phyloP scores from a whole-genome alignment of 1,140 invertebrate species.

The Cydia strobilella region DNA sequence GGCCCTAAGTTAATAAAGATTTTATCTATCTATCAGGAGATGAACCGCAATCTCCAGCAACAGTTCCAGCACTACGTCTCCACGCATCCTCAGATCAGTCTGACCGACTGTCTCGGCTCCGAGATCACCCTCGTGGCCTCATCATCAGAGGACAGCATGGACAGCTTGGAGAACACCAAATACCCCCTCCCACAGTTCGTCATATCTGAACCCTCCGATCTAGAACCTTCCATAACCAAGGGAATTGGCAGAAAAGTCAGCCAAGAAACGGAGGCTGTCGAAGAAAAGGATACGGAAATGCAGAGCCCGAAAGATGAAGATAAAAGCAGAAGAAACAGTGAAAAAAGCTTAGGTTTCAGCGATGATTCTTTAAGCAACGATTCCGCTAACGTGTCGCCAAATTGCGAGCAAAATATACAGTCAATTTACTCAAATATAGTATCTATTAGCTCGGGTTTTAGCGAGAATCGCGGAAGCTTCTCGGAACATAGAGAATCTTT shows the following conservation, averaged over 20 bases:
- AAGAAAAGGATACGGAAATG: constrained; percentile 62
- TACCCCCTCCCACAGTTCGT: constrained; percentile 83
- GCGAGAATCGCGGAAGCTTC: constrained; percentile 75
- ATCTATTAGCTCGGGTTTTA: constrained; percentile 76
- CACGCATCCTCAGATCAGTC: constrained; percentile 90
- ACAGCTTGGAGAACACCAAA: constrained; percentile 80
- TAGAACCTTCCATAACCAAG: constrained; percentile 89
- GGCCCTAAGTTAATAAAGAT: no score
- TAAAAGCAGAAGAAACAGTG: constrained; percentile 75
- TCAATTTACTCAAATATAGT: constrained; percentile 78
- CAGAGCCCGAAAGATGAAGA: constrained; percentile 65
- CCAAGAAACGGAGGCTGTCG: constrained; percentile 78
- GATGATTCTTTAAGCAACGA: constrained; percentile 85
- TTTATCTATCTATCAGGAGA: constrained; percentile 35
- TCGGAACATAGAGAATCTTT: constrained; percentile 77
- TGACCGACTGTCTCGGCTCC: constrained; percentile 93
- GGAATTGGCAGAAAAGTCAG: constrained; percentile 87
- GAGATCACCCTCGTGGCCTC: constrained; percentile 88
- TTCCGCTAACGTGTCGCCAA: constrained; percentile 72
- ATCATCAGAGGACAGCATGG: constrained; percentile 84
- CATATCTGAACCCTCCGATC: constrained; percentile 87
- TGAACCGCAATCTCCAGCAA: constrained; percentile 37
- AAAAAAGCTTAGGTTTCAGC: constrained; percentile 84
- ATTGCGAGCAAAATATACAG: constrained; percentile 77
- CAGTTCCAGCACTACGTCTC: constrained; percentile 47